These are phyloP conservation scores for Parambassis ranga DNA, from an alignment of 2,797 vertebrate genomes.

Conservation along the genomic window DNA sequence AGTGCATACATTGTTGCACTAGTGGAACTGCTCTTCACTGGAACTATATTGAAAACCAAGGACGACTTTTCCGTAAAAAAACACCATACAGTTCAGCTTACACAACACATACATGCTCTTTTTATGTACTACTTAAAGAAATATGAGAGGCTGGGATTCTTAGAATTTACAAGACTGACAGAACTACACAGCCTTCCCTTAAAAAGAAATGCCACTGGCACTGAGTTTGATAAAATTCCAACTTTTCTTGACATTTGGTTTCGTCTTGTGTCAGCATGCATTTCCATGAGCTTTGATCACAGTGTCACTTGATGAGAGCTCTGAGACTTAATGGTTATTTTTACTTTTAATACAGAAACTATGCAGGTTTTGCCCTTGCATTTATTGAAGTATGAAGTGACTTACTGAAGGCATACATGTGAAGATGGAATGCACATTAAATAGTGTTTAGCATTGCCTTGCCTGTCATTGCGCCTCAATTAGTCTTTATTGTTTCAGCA, in stretches of 20 bases:
- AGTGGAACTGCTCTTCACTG: background rate
- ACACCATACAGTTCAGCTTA: background rate
- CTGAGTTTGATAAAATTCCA: conserved; percentile 1
- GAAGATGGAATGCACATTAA: background rate
- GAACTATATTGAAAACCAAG: background rate
- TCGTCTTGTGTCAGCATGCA: conserved; percentile 22
- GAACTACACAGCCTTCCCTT: background rate
- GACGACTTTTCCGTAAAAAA: no score
- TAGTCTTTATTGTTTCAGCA: conserved; percentile 14
- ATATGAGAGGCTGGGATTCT: background rate
- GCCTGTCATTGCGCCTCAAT: conserved; percentile 3
- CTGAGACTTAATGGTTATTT: conserved; percentile 28
- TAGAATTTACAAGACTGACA: background rate
- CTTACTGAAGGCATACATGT: background rate
- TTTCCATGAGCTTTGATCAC: conserved; percentile 24
- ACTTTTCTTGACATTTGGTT: conserved; percentile 46
- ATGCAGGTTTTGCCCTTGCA: conserved; percentile 8
- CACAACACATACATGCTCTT: background rate
- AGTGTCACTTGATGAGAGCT: conserved; percentile 11
- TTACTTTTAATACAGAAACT: conserved; percentile 18
- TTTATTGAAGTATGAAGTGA: conserved; percentile 6
- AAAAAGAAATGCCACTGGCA: conserved; percentile 4
- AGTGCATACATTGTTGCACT: background rate
- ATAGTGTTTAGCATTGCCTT: background rate
- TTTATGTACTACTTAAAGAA: background rate